Percentiles rank a stretch among this genome's conserved stretches.
These are phyloP conservation scores for Nesoenas mayeri DNA, from an alignment of 2,113 vertebrate genomes.

Conservation along the genomic window DNA sequence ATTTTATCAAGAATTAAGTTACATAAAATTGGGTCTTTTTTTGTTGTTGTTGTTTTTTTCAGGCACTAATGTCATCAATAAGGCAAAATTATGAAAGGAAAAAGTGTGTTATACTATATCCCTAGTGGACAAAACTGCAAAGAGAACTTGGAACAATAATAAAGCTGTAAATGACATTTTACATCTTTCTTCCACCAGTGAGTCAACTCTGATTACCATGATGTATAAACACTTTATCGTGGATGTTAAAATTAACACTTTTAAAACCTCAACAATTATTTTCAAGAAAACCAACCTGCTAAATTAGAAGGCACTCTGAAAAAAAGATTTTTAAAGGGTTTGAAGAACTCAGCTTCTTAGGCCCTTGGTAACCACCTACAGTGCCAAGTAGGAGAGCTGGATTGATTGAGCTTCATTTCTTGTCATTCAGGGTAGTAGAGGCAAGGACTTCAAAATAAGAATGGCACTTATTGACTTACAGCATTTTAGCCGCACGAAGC, in stretches of 20 bases:
- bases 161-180: not conserved
- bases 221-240: not conserved
- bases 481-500: not conserved
- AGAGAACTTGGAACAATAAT: not conserved
- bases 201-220: not conserved
- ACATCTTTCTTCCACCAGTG: not conserved
- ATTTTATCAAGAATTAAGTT: not conserved
- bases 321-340: not conserved
- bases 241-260: not conserved
- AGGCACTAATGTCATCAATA: not conserved
- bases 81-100: not conserved
- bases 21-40: not conserved
- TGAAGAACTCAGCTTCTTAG: not conserved
- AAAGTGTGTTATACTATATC: not conserved
- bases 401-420: not conserved
- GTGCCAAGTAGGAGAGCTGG: not conserved
- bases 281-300: not conserved
- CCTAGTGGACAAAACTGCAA: not conserved
- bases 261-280: not conserved
- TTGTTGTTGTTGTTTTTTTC: constrained; percentile 11
- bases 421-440: not conserved
- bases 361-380: not conserved
- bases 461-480: not conserved
- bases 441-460: not conserved
- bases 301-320: not conserved